Percentiles rank a stretch among this genome's conserved stretches.
Evolutionary conservation across 1,140 invertebrate species (phyloP).

Genomic region (Oedothorax gibbosus): DNA sequence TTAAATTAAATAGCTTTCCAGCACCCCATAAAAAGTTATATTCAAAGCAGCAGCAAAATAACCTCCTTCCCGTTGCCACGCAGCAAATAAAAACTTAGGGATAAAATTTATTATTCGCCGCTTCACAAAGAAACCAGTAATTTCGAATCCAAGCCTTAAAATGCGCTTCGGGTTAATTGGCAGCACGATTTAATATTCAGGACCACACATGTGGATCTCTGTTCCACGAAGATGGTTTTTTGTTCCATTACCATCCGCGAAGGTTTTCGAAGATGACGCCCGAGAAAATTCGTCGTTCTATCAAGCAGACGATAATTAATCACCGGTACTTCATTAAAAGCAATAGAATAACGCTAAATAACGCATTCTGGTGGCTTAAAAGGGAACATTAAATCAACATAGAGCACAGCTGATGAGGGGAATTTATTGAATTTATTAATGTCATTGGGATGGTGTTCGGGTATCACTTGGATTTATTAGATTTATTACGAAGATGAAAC

Average conservation of each 20-base stretch:
- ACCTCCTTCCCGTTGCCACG: not conserved
- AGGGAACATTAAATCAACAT: slow-evolving; percentile 29
- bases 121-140: slow-evolving; percentile 47
- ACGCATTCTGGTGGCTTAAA: slow-evolving; percentile 30
- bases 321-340: slow-evolving; percentile 45
- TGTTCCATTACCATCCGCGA: slow-evolving; percentile 16
- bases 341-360: slow-evolving; percentile 39
- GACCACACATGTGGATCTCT: slow-evolving; percentile 48
- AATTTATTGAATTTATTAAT: no score
- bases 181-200: slow-evolving; percentile 50
- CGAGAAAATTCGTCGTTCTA: slow-evolving; percentile 26
- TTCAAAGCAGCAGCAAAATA: not conserved
- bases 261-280: not conserved
- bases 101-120: slow-evolving; percentile 18
- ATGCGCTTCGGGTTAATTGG: slow-evolving; percentile 38
- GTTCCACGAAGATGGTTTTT: slow-evolving; percentile 17
- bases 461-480: no score
- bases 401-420: slow-evolving; percentile 2
- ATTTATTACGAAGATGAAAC: no score
- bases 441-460: no score
- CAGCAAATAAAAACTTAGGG: not conserved
- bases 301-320: slow-evolving; percentile 37
- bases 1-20: not conserved
- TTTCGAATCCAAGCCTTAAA: slow-evolving; percentile 7
- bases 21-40: not conserved